Conservation (phyloP, 2,888 invertebrate genomes). For the Amiota minor region DNA sequence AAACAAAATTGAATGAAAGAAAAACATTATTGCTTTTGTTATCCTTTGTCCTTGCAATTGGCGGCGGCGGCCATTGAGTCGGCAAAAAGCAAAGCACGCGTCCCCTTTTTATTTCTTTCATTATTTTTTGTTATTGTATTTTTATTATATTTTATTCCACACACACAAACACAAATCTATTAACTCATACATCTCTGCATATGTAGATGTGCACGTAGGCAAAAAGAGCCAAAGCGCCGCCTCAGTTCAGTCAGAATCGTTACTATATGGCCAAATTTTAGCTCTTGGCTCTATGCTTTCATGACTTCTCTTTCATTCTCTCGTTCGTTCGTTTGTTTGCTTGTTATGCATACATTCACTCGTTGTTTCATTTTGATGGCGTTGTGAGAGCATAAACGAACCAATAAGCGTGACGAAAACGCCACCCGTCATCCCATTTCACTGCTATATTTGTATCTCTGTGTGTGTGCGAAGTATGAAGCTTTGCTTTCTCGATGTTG, state of each 20-base stretch:
- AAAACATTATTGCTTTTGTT: conserved; percentile 52
- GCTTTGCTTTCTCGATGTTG: conserved; percentile 1
- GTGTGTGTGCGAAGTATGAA: background rate
- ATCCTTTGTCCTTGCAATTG: conserved; percentile 48
- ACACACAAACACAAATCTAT: background rate
- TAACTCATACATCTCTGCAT: too few relatives aligned
- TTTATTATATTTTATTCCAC: background rate
- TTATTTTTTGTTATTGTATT: conserved; percentile 24
- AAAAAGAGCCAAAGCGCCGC: too few relatives aligned
- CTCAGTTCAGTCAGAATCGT: too few relatives aligned
- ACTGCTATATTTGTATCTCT: background rate
- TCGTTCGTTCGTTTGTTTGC: background rate
- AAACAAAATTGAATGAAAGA: conserved; percentile 35
- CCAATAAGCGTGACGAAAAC: too few relatives aligned
- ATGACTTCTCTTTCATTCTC: background rate
- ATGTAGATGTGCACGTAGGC: too few relatives aligned
- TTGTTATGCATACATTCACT: background rate
- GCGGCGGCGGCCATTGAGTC: conserved; percentile 49
- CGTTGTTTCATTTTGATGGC: too few relatives aligned
- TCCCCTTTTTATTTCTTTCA: conserved; percentile 53
- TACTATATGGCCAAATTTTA: background rate
- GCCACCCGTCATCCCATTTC: too few relatives aligned
- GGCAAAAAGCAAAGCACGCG: conserved; percentile 64
- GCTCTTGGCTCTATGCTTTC: conserved; percentile 1
- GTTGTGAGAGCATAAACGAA: too few relatives aligned